Conservation (phyloP, 30 jellyfish, hydroid and myxozoan species). For the Kudoa iwatai region DNA sequence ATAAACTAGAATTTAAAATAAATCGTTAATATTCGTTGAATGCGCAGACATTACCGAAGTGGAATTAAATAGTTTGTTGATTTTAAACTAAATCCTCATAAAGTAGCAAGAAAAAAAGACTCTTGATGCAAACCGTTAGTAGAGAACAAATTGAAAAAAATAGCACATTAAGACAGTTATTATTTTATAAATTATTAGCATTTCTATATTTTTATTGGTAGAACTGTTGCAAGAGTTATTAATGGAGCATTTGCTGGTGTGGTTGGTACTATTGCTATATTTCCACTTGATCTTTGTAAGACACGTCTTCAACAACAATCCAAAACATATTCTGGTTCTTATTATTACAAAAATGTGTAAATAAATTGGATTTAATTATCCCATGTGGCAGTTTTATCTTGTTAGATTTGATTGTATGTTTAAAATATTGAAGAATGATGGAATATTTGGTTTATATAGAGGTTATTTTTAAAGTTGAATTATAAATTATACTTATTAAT, state of each 20-base stretch:
- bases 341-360: conserved; percentile 53
- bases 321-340: conserved; percentile 15
- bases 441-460: conserved; percentile 38
- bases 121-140: no score
- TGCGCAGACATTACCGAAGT: no score
- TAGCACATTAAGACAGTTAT: no score
- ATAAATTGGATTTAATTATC: conserved; percentile 1
- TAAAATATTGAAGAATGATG: conserved; percentile 34
- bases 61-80: no score
- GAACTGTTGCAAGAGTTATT: conserved; percentile 28
- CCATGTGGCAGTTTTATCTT: not conserved
- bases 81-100: no score
- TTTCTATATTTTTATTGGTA: conserved; percentile 2
- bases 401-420: conserved; percentile 34
- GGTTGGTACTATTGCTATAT: conserved; percentile 59
- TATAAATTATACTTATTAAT: not conserved
- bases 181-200: no score
- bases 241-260: conserved; percentile 91
- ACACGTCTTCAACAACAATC: conserved; percentile 75
- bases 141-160: no score
- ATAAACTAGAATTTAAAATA: no score
- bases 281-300: conserved; percentile 64
- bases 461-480: conserved; percentile 4
- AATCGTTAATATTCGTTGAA: no score
- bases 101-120: no score